Evolutionary conservation across 2,113 vertebrate genomes (phyloP), one percentile per base, ranked within the genome.

Genomic region (Edolisoma coerulescens): DNA sequence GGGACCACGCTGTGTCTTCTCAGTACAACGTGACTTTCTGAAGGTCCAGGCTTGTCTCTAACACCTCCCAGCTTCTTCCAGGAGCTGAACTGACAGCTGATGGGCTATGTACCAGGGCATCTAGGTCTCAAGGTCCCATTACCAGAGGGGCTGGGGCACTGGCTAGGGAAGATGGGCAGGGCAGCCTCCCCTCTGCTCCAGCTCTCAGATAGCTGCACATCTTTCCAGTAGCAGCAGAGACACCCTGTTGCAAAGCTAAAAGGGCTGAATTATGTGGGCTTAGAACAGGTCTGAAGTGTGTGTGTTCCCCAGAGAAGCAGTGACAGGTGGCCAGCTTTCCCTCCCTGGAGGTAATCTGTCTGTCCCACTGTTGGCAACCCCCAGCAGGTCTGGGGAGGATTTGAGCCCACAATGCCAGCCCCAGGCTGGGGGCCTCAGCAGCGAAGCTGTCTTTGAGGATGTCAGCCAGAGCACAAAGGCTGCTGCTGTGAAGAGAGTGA

Each of bases 321-420:
- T 30, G 50, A 32, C 6, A 12, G 42, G 15, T 84, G 42, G 11
- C 17, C 33, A 59, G 7, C 12, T 82, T 64, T 92, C 22, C 23
- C 21, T 87, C 44, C 30, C 32, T 32, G 30, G 12, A 6, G 7
- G 6, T 4, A 3, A 56, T 37, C 42, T 2, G 0, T 1, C 1
- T 52, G 33, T 68, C 60, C n/a, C 1, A 1, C 18, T 41, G 21
- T 9, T 23, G 3, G 28, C 49, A 57, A 33, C 10, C 9, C 6
- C 10, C 39, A 52, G 23, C 12, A 81, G 8, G 14, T 26, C 30
- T 45, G 60, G 24, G 52, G 52, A 71, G 27, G 23, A 61, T 30
- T 17, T 7, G 5, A 81, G 42, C 24, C 44, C 53, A 71, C 37
- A 82, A 79, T 10, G 5, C 28, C 53, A 91, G 32, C 22, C 7